A percentile compares a stretch with the other conserved stretches of the same genome.
These are phyloP conservation scores for Ianthella basta DNA, from an alignment of 37 sponge, comb jelly and placozoan species.

Conservation along the genomic window DNA sequence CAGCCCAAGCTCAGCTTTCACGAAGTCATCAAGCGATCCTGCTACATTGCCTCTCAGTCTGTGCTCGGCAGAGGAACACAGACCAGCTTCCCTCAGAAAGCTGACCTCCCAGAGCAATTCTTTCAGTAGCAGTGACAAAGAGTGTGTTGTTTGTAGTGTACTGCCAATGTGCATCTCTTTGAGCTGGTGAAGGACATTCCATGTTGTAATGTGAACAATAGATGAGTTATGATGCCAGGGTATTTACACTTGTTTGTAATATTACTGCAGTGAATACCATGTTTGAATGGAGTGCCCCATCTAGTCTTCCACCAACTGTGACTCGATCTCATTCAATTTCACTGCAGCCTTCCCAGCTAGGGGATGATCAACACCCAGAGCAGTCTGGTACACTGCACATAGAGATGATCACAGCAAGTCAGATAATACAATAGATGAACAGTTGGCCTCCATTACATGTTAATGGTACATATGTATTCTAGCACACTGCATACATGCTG, in stretches of 20 bases:
- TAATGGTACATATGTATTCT: too few relatives aligned
- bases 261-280: too few relatives aligned
- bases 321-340: not conserved
- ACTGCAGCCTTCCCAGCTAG: not conserved
- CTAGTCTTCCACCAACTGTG: not conserved
- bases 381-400: not conserved
- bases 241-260: too few relatives aligned
- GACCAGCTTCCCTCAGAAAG: constrained; percentile 66
- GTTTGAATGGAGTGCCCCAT: not conserved
- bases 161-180: too few relatives aligned
- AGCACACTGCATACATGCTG: too few relatives aligned
- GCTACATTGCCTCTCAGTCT: constrained; percentile 75
- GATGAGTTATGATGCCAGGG: too few relatives aligned
- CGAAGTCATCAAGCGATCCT: constrained; percentile 68
- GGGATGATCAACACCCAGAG: not conserved
- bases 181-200: too few relatives aligned
- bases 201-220: too few relatives aligned
- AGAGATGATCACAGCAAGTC: not conserved
- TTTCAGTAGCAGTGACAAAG: constrained; percentile 14
- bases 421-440: not conserved
- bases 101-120: constrained; percentile 10
- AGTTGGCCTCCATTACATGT: too few relatives aligned
- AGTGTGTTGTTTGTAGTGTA: not conserved
- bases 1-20: constrained; percentile 39
- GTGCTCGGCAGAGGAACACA: constrained; percentile 91